A percentile compares a stretch with the other conserved stretches of the same genome.
These are phyloP conservation scores for Cassiopea xamachana DNA, from an alignment of 30 jellyfish, hydroid and myxozoan species.

Conservation along the genomic window DNA sequence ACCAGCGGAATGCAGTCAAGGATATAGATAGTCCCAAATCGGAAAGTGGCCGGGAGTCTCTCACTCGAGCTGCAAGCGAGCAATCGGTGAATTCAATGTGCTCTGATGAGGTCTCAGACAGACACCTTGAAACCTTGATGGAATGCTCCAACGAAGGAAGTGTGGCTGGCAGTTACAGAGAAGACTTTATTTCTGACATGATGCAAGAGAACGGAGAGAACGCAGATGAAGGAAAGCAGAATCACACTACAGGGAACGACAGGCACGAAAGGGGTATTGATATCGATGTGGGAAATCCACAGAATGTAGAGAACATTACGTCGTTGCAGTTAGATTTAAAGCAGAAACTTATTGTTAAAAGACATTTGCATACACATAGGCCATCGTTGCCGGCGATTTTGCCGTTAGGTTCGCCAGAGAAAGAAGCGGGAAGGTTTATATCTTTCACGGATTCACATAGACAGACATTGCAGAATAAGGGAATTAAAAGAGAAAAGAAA, in stretches of 20 bases:
- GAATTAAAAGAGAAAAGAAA: slow-evolving; percentile 30
- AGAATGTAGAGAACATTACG: neutral
- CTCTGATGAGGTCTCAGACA: slow-evolving; percentile 64
- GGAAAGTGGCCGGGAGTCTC: slow-evolving; percentile 2
- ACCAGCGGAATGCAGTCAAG: neutral
- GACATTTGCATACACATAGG: slow-evolving; percentile 54
- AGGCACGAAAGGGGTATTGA: slow-evolving; percentile 64
- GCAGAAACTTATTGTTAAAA: slow-evolving; percentile 42
- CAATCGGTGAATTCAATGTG: slow-evolving; percentile 71
- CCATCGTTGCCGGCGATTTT: slow-evolving; percentile 61
- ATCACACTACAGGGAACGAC: neutral
- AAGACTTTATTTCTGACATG: slow-evolving; percentile 5
- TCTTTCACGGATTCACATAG: slow-evolving; percentile 39
- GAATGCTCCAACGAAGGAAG: slow-evolving; percentile 54
- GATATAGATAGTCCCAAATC: slow-evolving; percentile 19
- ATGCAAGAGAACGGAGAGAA: slow-evolving; percentile 15
- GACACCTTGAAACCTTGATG: slow-evolving; percentile 60
- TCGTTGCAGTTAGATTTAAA: slow-evolving; percentile 51
- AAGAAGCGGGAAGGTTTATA: slow-evolving; percentile 53
- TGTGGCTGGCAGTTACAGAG: slow-evolving; percentile 36
- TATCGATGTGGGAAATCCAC: slow-evolving; percentile 21
- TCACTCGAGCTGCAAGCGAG: slow-evolving; percentile 57
- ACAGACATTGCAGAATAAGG: slow-evolving; percentile 4
- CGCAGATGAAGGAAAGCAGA: neutral
- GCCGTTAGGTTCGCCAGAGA: slow-evolving; percentile 42